Base-by-base conservation (phyloP, 2,888 invertebrate species). In the Pharmacophagus antenor region DNA sequence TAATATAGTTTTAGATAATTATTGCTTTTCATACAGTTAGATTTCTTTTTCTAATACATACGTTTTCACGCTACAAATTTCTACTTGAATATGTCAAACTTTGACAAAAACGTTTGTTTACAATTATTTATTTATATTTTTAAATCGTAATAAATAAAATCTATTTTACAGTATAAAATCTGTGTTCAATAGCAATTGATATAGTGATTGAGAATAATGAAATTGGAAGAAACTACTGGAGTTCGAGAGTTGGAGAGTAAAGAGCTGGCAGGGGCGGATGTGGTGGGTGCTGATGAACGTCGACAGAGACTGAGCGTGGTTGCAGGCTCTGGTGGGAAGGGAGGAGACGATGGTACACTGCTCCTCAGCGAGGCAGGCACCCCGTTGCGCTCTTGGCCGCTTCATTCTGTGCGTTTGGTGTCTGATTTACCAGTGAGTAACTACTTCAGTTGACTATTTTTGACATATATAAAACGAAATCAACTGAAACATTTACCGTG, bases 171-270 rank as follows among this genome's bases (percentile, higher is more conserved):
- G 10, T 3, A 15, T 3, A 12, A 31, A 12, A 15, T 2, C 15
- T 31, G 10, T 31, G 31, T 31, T 12, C 15, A 31, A 31, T 3
- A 31, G 31, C 3, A 15, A 12, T 31, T 8, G n/a, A n/a, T n/a
- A 12, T 12, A 12, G 31, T 31, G 31, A 12, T 31, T 31, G 31
- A 7, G 10, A 17, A 70, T 18, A 23, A 83, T 83, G 82, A 83
- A 79, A 67, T 70, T 76, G 44, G 84, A 83, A 66, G 61, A 74
- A 66, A 37, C 78, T 74, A 17, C 68, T 72, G 25, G 52, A 37
- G 23, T 56, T 53, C 61, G 61, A 8, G 61, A 61, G 3, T 61
- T 51, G 74, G 80, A 78, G 18, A 70, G 65, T 49, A 77, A 71
- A 62, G 81, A 81, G 41, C 63, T 67, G 12, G 66, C 65, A 41